Base-by-base conservation (phyloP, 1,140 invertebrate genomes). In the Leptestheria dahalacensis region DNA sequence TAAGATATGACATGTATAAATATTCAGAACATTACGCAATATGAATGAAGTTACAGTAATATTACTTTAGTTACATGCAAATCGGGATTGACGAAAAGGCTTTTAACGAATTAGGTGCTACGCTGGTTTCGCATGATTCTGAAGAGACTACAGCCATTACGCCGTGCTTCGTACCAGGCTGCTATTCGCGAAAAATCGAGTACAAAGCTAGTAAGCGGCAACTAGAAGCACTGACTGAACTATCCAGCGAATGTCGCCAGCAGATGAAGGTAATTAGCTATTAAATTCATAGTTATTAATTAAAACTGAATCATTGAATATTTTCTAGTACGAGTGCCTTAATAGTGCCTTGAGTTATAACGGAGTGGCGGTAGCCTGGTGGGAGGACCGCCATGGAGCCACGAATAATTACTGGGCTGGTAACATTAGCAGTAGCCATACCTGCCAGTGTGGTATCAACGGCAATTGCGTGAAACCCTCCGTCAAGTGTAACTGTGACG, bases 401-500 rank as follows among this genome's bases (percentile, higher is more conserved):
- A 24, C 12, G 18, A 23, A 23, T 25, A 52, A 52, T 23, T 52
- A 25, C 20, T 52, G 50, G 50, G 25, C 50, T 11, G 50, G 50
- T 15, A 15, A 23, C 20, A 26, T 25, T 24, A 15, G 10, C 10
- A 15, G 11, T 26, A n/a, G 12, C 12, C 50, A 52, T 26, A 15
- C 21, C 15, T 52, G 50, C 50, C 50, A 52, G 20, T 52, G 50
- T n/a, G 50, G 21, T 2, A 52, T 52, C 18, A 26, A 52, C 50
- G 50, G 50, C 50, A 52, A 52, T 52, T 52, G 50, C 50, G 18
- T 52, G 24, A 23, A n/a, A 15, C 1, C 20, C 20, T 12, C 25
- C 2, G 24, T 52, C 24, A 20, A 15, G 18, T 52, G 50, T 10
- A 52, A 52, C 20, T 52, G 50, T n/a, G 50, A 52, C 6, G 50